These are phyloP conservation scores for Dryocosmus kuriphilus DNA, from an alignment of 2,888 invertebrate genomes.

Conservation along the genomic window DNA sequence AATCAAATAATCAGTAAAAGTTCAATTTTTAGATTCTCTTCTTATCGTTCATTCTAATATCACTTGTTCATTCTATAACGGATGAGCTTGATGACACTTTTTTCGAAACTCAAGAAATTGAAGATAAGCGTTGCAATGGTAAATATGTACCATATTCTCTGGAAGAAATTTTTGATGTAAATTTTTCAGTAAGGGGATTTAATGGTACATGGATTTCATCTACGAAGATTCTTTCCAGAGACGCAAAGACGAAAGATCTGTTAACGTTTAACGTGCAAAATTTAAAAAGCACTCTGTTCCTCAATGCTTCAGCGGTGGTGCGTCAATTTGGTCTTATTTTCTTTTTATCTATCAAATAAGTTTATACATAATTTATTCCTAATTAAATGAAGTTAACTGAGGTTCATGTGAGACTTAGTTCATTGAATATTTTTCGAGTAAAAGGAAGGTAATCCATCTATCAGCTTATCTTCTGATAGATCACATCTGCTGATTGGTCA, in stretches of 20 bases:
- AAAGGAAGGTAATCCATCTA: slow-evolving; percentile 18
- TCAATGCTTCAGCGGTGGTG: slow-evolving; percentile 57
- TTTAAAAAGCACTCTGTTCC: slow-evolving; percentile 55
- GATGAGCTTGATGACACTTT: slow-evolving; percentile 4
- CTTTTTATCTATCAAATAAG: background rate
- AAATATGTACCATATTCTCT: slow-evolving; percentile 68
- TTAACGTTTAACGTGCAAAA: slow-evolving; percentile 68
- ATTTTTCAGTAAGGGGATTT: slow-evolving; percentile 71
- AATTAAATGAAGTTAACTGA: background rate
- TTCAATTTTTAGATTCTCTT: background rate
- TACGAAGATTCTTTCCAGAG: slow-evolving; percentile 70
- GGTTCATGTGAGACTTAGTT: background rate
- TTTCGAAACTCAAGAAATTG: slow-evolving; percentile 46
- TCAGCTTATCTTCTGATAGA: slow-evolving; percentile 69
- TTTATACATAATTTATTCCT: background rate
- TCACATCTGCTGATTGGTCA: slow-evolving; percentile 68
- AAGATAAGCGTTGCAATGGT: slow-evolving; percentile 47
- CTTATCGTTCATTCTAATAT: slow-evolving; percentile 15
- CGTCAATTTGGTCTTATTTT: slow-evolving; percentile 43
- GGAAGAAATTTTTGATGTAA: slow-evolving; percentile 73
- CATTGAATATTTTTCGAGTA: slow-evolving; percentile 2
- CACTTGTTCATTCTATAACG: slow-evolving; percentile 24
- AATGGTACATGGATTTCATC: slow-evolving; percentile 78
- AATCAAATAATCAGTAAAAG: background rate
- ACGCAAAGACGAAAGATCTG: slow-evolving; percentile 61